Evolutionary conservation across 2,113 vertebrate species (phyloP).

Genomic region (Notarius lentiginosus): DNA sequence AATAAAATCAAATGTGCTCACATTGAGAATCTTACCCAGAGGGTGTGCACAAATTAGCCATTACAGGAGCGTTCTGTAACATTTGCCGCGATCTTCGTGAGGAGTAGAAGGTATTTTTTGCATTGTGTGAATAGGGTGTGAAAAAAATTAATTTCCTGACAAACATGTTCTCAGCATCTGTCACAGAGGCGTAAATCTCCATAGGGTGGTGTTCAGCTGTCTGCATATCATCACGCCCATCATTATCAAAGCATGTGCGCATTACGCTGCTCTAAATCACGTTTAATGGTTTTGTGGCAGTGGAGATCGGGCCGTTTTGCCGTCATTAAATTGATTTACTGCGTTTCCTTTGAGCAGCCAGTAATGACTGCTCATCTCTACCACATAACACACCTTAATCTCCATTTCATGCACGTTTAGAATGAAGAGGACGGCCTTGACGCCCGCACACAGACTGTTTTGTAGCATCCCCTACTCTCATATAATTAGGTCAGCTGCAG

Average conservation of each 20-base stretch:
- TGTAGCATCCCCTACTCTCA: conserved; percentile 24
- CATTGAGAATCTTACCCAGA: background rate
- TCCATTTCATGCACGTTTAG: conserved; percentile 48
- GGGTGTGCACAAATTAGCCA: conserved; percentile 16
- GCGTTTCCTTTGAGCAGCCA: conserved; percentile 43
- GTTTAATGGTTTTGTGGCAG: conserved; percentile 42
- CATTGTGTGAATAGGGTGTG: background rate
- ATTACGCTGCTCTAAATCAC: conserved; percentile 36
- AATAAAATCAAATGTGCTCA: conserved; percentile 15
- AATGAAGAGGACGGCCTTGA: conserved; percentile 34
- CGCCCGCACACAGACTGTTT: conserved; percentile 7
- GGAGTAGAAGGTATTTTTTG: background rate
- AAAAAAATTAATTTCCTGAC: conserved; percentile 30
- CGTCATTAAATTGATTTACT: conserved; percentile 51
- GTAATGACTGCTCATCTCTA: conserved; percentile 49
- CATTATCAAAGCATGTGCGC: conserved; percentile 42
- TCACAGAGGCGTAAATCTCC: conserved; percentile 24
- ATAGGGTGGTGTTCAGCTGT: conserved; percentile 21
- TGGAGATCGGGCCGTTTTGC: conserved; percentile 30
- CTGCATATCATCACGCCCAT: conserved; percentile 43
- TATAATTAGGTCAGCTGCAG: conserved; percentile 40
- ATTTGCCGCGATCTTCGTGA: background rate
- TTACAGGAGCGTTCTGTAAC: conserved; percentile 1
- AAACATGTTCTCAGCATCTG: conserved; percentile 23
- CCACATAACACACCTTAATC: conserved; percentile 47